A percentile compares a stretch with the other conserved stretches of the same genome.
phyloP scores from a whole-genome alignment of 2,113 vertebrate genomes.

The Toxostoma redivivum region DNA sequence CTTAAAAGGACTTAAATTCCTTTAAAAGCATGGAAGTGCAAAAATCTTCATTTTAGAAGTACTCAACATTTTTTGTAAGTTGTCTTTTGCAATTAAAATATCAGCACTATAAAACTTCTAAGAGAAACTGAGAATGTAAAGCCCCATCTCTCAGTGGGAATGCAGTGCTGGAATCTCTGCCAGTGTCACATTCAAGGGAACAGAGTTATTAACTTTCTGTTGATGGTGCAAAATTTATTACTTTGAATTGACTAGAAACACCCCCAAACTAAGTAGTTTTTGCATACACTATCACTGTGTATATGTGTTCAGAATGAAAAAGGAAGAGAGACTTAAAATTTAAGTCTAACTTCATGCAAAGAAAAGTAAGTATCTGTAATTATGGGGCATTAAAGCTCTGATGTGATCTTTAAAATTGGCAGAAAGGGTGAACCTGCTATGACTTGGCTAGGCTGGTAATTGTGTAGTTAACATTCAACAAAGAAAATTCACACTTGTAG shows the following conservation, averaged over 20 bases:
- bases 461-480: not conserved
- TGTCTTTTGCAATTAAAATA: not conserved
- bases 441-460: not conserved
- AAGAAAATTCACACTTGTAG: not conserved
- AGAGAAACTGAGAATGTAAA: not conserved
- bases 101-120: not conserved
- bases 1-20: not conserved
- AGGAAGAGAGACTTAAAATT: not conserved
- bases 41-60: not conserved
- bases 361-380: conserved; percentile 1
- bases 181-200: not conserved
- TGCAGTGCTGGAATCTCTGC: not conserved
- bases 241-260: not conserved
- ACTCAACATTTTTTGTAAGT: not conserved
- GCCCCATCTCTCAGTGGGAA: not conserved
- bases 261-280: not conserved
- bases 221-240: not conserved
- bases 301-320: not conserved
- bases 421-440: not conserved
- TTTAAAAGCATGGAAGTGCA: not conserved
- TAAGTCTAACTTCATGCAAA: not conserved
- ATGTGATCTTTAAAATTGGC: not conserved
- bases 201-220: not conserved
- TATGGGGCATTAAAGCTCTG: not conserved
- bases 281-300: not conserved